These are phyloP conservation scores for Spodoptera exigua DNA, from an alignment of 2,888 invertebrate species.

Conservation along the genomic window DNA sequence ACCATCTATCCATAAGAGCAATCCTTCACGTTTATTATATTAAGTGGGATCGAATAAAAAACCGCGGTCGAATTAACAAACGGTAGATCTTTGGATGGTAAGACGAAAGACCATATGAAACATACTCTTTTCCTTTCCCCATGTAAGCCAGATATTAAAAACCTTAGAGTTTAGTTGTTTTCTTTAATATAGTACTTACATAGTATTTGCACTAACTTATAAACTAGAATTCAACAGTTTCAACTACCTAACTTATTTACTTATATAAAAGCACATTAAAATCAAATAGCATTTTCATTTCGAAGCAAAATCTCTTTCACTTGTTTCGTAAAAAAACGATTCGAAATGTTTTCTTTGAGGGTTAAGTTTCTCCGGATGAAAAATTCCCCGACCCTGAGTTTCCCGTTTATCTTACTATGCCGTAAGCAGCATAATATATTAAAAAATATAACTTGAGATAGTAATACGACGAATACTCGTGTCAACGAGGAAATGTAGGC, in stretches of 20 bases:
- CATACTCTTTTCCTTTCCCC: too few relatives aligned
- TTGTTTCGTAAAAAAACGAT: slow-evolving; percentile 1
- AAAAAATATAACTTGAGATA: slow-evolving; percentile 6
- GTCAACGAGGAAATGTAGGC: neutral
- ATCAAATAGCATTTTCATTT: slow-evolving; percentile 4
- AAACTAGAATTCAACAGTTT: too few relatives aligned
- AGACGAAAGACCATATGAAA: too few relatives aligned
- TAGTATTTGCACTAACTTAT: too few relatives aligned
- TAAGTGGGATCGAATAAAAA: too few relatives aligned
- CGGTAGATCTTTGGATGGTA: too few relatives aligned
- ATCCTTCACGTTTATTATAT: too few relatives aligned
- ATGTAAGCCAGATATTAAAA: too few relatives aligned
- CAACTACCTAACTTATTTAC: neutral
- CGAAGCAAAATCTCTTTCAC: slow-evolving; percentile 6
- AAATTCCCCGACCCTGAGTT: slow-evolving; percentile 1
- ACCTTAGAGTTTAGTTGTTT: too few relatives aligned
- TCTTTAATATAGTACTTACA: too few relatives aligned
- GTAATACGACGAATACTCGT: neutral
- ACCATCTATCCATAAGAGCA: too few relatives aligned
- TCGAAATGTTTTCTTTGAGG: slow-evolving; percentile 36
- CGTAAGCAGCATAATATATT: neutral
- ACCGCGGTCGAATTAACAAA: too few relatives aligned
- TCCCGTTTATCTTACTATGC: neutral
- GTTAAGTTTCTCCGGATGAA: slow-evolving; percentile 10
- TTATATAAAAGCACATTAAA: slow-evolving; percentile 6